Conservation (phyloP, 2,888 invertebrate genomes). For the Linhomoeus sp. region DNA sequence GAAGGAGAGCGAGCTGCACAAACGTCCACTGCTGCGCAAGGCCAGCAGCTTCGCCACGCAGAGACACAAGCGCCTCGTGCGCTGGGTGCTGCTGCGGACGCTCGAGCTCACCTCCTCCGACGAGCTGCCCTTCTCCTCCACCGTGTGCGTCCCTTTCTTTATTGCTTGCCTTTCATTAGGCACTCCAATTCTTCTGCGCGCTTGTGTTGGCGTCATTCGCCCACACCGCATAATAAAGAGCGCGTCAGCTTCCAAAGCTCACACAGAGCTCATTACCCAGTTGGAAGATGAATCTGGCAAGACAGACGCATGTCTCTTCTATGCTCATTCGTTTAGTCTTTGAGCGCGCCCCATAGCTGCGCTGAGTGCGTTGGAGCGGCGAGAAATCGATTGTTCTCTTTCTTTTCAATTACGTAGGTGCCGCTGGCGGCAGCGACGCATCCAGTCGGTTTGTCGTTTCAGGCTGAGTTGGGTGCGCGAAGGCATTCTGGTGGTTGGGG, state of each 20-base stretch:
- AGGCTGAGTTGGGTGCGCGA: slow-evolving; percentile 97
- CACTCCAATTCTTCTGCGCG: too few species aligned
- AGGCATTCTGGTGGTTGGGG: slow-evolving; percentile 88
- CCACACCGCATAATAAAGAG: too few species aligned
- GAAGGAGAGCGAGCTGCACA: slow-evolving; percentile 32
- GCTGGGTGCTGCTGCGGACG: slow-evolving; percentile 36
- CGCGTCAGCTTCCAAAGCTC: too few species aligned
- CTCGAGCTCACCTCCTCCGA: slow-evolving; percentile 39
- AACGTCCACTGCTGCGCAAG: slow-evolving; percentile 16
- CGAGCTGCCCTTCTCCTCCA: too few species aligned
- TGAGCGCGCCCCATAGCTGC: too few species aligned
- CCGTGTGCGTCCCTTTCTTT: too few species aligned
- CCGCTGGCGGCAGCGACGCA: background rate
- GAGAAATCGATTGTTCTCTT: slow-evolving; percentile 10
- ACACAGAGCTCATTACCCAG: too few species aligned
- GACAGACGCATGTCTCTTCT: too few species aligned
- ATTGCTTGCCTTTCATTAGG: too few species aligned
- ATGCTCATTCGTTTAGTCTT: too few species aligned
- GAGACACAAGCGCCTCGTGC: slow-evolving; percentile 5
- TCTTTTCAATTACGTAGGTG: background rate
- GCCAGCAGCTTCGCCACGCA: slow-evolving; percentile 12
- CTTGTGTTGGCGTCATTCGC: too few species aligned
- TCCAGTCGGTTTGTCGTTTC: slow-evolving; percentile 32
- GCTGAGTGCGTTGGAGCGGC: slow-evolving; percentile 16
- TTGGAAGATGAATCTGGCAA: too few species aligned